These are phyloP conservation scores for Calameuta filiformis DNA, from an alignment of 2,888 invertebrate genomes.

Conservation along the genomic window DNA sequence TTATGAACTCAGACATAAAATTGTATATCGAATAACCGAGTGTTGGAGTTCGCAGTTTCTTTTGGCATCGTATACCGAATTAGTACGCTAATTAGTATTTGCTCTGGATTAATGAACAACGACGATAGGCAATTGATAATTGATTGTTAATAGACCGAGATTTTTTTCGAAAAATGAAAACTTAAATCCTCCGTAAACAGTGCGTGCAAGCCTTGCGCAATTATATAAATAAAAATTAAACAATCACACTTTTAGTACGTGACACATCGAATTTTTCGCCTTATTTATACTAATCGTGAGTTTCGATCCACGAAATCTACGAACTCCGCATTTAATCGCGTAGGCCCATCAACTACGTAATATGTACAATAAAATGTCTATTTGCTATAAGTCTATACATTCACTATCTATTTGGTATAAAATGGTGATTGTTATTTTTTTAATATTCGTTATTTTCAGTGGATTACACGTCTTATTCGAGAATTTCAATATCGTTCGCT, in stretches of 20 bases:
- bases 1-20: conserved; percentile 38
- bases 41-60: conserved; percentile 31
- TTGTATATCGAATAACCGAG: conserved; percentile 23
- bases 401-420: conserved; percentile 53
- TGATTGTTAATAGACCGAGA: not conserved
- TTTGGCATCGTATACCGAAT: conserved; percentile 5
- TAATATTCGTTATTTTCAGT: conserved; percentile 6
- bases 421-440: conserved; percentile 53
- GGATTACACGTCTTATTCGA: not conserved
- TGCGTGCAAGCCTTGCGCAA: not conserved
- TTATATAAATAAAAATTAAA: not conserved
- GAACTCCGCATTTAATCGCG: conserved; percentile 25
- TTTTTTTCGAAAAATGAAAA: not conserved
- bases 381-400: conserved; percentile 41
- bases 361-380: conserved; percentile 51
- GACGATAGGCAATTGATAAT: not conserved
- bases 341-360: conserved; percentile 27
- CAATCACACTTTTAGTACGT: not conserved
- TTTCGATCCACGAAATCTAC: conserved; percentile 19
- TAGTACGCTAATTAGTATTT: not conserved
- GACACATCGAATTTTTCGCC: not conserved
- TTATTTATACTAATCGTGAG: not conserved
- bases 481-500: not conserved
- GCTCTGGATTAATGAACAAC: not conserved
- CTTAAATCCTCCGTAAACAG: not conserved